phyloP scores from a whole-genome alignment of 2,113 vertebrate species.

The Garra rufa region DNA sequence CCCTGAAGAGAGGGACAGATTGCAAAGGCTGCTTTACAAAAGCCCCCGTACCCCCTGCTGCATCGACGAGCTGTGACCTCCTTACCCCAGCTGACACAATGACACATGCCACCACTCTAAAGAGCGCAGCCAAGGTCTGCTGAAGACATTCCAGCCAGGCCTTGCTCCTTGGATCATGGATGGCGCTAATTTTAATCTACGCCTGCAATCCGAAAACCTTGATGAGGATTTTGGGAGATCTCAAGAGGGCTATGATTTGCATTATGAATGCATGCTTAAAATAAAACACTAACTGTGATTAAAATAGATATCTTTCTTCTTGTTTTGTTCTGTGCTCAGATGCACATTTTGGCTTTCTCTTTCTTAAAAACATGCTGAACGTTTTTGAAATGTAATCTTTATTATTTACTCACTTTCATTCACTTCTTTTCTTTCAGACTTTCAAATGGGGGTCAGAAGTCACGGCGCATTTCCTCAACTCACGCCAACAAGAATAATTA shows the following conservation, averaged over 20 bases:
- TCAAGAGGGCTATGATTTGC: neutral
- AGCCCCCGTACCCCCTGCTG: constrained; percentile 25
- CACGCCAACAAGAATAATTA: neutral
- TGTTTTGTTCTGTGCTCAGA: neutral
- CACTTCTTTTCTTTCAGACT: neutral
- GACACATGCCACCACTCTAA: constrained; percentile 46
- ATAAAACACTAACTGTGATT: neutral
- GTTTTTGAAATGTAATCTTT: neutral
- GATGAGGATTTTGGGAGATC: neutral
- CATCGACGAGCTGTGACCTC: constrained; percentile 27
- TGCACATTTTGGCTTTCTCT: neutral
- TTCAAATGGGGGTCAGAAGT: neutral
- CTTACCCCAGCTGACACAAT: constrained; percentile 27
- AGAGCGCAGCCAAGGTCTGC: neutral
- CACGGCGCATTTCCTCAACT: neutral
- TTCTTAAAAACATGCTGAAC: constrained; percentile 14
- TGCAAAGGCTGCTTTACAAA: constrained; percentile 28
- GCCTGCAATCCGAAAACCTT: neutral
- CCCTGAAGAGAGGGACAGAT: constrained; percentile 43
- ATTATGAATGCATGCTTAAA: constrained; percentile 13
- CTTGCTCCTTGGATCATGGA: neutral
- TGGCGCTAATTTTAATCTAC: neutral
- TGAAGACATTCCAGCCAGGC: constrained; percentile 29
- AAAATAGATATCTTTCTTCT: constrained; percentile 5
- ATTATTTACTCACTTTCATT: neutral